Conservation (phyloP, 2,113 vertebrate species). For the Galeopterus variegatus region DNA sequence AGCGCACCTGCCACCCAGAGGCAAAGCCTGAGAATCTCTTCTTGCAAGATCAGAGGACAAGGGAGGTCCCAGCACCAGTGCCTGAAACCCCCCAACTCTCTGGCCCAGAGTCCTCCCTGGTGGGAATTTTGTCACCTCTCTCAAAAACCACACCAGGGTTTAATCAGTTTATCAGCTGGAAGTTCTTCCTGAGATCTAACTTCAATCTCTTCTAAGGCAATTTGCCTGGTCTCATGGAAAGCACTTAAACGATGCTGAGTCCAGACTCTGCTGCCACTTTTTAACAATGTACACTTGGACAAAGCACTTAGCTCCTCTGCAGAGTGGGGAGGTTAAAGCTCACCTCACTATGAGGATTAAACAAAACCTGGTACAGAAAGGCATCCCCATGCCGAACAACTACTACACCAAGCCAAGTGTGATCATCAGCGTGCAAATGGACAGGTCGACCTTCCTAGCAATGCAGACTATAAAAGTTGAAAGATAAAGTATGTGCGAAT, state of each 20-base stretch:
- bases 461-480: background rate
- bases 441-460: background rate
- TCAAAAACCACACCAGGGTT: background rate
- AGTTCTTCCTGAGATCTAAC: background rate
- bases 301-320: background rate
- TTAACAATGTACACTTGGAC: background rate
- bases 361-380: background rate
- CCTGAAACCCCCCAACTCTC: background rate
- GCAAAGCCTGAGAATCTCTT: constrained; percentile 26
- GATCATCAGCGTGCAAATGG: fast-evolving
- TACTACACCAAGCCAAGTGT: background rate
- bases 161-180: background rate
- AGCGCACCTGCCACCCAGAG: constrained; percentile 67
- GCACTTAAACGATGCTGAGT: background rate
- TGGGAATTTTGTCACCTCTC: background rate
- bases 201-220: background rate
- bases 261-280: background rate
- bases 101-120: background rate
- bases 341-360: background rate
- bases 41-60: background rate
- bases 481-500: background rate
- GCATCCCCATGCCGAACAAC: background rate
- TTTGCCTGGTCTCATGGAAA: background rate
- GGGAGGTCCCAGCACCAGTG: background rate
- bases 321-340: background rate